phyloP scores from a whole-genome alignment of 2,113 vertebrate species.

The Tachycineta bicolor region DNA sequence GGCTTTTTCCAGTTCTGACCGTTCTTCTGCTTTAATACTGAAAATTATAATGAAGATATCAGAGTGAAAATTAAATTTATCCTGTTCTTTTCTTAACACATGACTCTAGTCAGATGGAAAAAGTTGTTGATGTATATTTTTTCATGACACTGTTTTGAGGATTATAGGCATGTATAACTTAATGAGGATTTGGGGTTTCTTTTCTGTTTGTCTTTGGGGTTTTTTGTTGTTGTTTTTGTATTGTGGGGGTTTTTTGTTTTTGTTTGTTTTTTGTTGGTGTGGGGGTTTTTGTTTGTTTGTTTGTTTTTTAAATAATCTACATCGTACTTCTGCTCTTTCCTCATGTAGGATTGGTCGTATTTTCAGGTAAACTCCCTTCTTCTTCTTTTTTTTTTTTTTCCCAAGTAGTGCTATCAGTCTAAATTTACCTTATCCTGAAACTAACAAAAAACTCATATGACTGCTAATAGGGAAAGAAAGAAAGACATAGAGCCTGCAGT shows the following conservation, averaged over 20 bases:
- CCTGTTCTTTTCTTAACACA: neutral
- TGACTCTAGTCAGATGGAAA: neutral
- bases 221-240: neutral
- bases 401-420: neutral
- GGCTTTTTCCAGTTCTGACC: neutral
- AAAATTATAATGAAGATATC: neutral
- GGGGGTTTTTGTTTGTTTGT: neutral
- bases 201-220: neutral
- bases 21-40: neutral
- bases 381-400: neutral
- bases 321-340: neutral
- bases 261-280: no score
- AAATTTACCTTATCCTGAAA: neutral
- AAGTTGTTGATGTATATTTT: neutral
- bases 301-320: neutral
- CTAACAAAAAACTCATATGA: slow-evolving; percentile 26
- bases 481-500: slow-evolving; percentile 53
- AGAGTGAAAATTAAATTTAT: neutral
- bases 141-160: neutral
- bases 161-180: neutral
- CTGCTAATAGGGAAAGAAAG: slow-evolving; percentile 3
- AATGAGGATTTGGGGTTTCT: neutral
- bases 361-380: neutral
- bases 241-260: neutral
- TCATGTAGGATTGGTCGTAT: neutral